Conservation (phyloP, 2,888 invertebrate species). For the Ormyrus rosae region DNA sequence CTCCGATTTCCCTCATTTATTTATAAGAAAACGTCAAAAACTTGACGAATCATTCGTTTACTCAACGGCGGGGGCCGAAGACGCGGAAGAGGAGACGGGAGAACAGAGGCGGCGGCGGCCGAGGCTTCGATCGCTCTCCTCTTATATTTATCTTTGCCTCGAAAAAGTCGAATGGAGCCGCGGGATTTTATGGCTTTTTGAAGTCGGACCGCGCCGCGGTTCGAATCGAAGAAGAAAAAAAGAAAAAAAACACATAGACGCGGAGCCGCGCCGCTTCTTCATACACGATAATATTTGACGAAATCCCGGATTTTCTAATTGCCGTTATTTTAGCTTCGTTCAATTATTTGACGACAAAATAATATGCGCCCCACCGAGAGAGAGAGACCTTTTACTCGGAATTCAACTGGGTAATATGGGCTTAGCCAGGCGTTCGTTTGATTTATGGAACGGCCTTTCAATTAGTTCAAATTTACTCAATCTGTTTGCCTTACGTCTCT, state of each 20-base stretch:
- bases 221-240: constrained; percentile 16
- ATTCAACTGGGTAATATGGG: not conserved
- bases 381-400: constrained; percentile 12
- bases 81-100: not conserved
- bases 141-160: constrained; percentile 56
- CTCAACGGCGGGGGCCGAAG: constrained; percentile 43
- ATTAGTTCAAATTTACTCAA: no score
- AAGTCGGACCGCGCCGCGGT: constrained; percentile 37
- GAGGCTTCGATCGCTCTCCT: constrained; percentile 25
- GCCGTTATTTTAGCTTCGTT: constrained; percentile 54
- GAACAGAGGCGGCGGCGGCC: not conserved
- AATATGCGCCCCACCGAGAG: not conserved
- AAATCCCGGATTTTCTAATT: constrained; percentile 49
- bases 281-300: constrained; percentile 53
- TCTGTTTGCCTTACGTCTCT: no score
- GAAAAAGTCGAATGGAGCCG: constrained; percentile 51
- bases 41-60: constrained; percentile 59
- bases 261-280: not conserved
- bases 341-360: constrained; percentile 53
- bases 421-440: no score
- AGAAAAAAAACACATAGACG: not conserved
- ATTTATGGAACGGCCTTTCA: no score
- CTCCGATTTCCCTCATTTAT: constrained; percentile 57
- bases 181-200: constrained; percentile 51
- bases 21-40: constrained; percentile 58